Conservation (phyloP, 2,888 invertebrate species). For the Dicranocentrus wangi region DNA sequence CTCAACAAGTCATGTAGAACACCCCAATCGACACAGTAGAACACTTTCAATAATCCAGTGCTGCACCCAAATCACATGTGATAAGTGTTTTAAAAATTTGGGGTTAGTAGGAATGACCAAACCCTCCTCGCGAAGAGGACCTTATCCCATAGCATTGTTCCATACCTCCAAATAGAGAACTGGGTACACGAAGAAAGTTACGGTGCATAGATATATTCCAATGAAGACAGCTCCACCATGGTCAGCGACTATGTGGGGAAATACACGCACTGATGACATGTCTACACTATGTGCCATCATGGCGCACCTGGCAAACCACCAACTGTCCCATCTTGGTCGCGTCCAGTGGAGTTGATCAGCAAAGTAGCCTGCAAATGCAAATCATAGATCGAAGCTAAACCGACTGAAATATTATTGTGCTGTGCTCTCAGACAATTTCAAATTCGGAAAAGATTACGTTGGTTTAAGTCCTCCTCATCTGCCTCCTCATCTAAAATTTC, state of each 20-base stretch:
- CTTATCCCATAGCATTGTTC: too few relatives aligned
- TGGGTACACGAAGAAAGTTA: constrained; percentile 2
- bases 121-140: too few relatives aligned
- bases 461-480: constrained; percentile 25
- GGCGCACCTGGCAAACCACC: constrained; percentile 6
- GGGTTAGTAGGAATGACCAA: too few relatives aligned
- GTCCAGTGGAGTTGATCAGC: constrained; percentile 29
- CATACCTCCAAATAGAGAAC: constrained; percentile 34
- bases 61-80: too few relatives aligned
- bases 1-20: too few relatives aligned
- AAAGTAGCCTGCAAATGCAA: constrained; percentile 26
- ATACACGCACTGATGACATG: not conserved
- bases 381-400: not conserved
- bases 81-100: too few relatives aligned
- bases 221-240: constrained; percentile 30
- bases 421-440: not conserved
- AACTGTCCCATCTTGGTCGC: constrained; percentile 10
- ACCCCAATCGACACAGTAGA: too few relatives aligned
- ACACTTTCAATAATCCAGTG: too few relatives aligned
- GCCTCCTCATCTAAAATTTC: constrained; percentile 5
- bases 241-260: constrained; percentile 8
- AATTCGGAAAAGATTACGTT: constrained; percentile 21
- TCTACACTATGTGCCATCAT: constrained; percentile 31
- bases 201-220: not conserved
- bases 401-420: not conserved